A percentile compares a stretch with the other conserved stretches of the same genome.
phyloP scores from a whole-genome alignment of 2,797 vertebrate species.

The Tachyglossus aculeatus region DNA sequence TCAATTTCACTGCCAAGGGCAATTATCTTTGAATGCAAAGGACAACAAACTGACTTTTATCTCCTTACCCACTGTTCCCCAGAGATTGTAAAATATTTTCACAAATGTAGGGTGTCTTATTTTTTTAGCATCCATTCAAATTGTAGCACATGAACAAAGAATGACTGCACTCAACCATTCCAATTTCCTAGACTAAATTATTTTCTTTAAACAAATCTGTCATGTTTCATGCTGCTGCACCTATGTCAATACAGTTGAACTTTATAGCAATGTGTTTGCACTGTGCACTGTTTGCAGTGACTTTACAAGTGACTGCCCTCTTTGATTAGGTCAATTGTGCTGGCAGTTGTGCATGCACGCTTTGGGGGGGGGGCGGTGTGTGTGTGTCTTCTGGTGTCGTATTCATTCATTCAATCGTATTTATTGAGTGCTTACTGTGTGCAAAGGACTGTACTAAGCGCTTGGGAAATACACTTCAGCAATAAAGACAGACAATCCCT shows the following conservation, averaged over 20 bases:
- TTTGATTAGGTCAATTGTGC: background rate
- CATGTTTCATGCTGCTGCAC: background rate
- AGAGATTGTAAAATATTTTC: background rate
- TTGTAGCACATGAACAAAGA: background rate
- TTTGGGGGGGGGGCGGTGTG: too few species aligned
- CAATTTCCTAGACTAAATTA: constrained; percentile 14
- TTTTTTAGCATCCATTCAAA: background rate
- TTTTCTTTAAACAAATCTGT: background rate
- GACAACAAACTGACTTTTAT: too few species aligned
- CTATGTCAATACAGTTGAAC: background rate
- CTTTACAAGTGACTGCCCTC: background rate
- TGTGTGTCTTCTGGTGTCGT: too few species aligned
- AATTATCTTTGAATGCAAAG: too few species aligned
- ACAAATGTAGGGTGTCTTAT: background rate
- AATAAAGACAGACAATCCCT: too few species aligned
- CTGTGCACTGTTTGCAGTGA: background rate
- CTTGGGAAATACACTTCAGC: too few species aligned
- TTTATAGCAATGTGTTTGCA: background rate
- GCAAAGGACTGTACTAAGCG: too few species aligned
- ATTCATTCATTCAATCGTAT: too few species aligned
- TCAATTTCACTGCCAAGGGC: too few species aligned
- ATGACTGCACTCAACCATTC: background rate
- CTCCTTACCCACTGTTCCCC: background rate
- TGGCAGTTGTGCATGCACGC: background rate
- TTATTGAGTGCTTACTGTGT: too few species aligned